A percentile compares a stretch with the other conserved stretches of the same genome.
Conservation (phyloP, 2,888 invertebrate genomes). For the Ichneumoninae sp. region DNA sequence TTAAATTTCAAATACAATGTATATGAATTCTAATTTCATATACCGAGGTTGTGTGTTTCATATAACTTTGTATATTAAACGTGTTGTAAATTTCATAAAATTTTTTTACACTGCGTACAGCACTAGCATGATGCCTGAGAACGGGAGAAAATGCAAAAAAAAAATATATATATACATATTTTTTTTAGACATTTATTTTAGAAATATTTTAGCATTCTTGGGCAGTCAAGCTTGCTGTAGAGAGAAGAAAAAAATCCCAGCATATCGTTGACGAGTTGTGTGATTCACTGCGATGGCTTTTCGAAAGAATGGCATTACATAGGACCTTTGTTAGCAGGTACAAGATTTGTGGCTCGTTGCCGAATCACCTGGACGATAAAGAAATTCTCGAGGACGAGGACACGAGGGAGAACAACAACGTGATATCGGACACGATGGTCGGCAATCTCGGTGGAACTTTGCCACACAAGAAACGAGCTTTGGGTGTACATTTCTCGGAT, state of each 20-base stretch:
- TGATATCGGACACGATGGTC: conserved; percentile 79
- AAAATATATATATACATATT: too few species aligned
- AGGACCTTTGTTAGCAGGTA: conserved; percentile 75
- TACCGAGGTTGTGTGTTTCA: too few species aligned
- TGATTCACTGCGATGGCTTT: not conserved
- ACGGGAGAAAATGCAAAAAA: too few species aligned
- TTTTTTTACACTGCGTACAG: too few species aligned
- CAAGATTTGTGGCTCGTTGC: conserved; percentile 87
- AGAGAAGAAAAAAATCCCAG: conserved; percentile 3
- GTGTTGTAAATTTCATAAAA: too few species aligned
- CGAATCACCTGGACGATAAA: conserved; percentile 89
- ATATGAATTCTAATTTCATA: too few species aligned
- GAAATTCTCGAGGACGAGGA: conserved; percentile 85
- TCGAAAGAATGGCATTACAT: not conserved
- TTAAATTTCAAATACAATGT: too few species aligned
- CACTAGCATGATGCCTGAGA: too few species aligned
- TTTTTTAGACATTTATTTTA: too few species aligned
- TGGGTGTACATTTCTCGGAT: conserved; percentile 80
- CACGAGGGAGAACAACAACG: conserved; percentile 86
- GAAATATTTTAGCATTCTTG: not conserved
- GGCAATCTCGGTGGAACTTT: conserved; percentile 82
- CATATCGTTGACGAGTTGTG: conserved; percentile 14
- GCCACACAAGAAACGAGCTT: conserved; percentile 81
- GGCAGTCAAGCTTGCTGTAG: not conserved
- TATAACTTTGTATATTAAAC: too few species aligned